Evolutionary conservation across 2,797 vertebrate genomes (phyloP).

Genomic region (Toxotes lorentzi): DNA sequence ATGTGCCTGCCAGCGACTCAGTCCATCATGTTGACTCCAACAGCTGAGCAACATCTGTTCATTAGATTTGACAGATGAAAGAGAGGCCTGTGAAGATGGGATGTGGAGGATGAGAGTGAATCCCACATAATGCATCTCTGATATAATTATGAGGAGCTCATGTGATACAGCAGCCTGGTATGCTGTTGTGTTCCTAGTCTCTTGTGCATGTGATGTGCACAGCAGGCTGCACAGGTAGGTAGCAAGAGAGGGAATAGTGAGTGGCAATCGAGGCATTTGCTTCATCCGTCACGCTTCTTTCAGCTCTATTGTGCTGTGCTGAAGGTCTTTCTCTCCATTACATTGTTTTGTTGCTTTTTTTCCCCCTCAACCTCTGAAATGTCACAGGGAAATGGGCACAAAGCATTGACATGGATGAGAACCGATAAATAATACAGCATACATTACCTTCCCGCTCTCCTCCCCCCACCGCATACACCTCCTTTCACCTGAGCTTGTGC

Average conservation of each 20-base stretch:
- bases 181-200: slow-evolving; percentile 36
- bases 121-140: slow-evolving; percentile 59
- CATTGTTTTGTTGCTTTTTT: slow-evolving; percentile 75
- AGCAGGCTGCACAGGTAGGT: slow-evolving; percentile 49
- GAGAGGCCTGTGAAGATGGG: slow-evolving; percentile 60
- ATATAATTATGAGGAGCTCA: slow-evolving; percentile 49
- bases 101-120: slow-evolving; percentile 47
- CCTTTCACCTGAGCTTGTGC: slow-evolving; percentile 28
- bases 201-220: slow-evolving; percentile 53
- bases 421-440: slow-evolving; percentile 80
- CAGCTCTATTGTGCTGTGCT: slow-evolving; percentile 62
- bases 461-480: slow-evolving; percentile 1
- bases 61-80: slow-evolving; percentile 88
- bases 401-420: slow-evolving; percentile 77
- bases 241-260: slow-evolving; percentile 47
- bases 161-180: slow-evolving; percentile 17
- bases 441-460: slow-evolving; percentile 57
- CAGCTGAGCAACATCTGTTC: slow-evolving; percentile 89
- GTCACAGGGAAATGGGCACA: slow-evolving; percentile 79
- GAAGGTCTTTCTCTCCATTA: slow-evolving; percentile 80
- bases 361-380: slow-evolving; percentile 74
- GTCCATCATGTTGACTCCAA: slow-evolving; percentile 85
- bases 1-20: slow-evolving; percentile 78
- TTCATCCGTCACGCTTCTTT: slow-evolving; percentile 72
- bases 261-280: slow-evolving; percentile 75